phyloP scores from a whole-genome alignment of 2,113 vertebrate species.

The Orycteropus afer region DNA sequence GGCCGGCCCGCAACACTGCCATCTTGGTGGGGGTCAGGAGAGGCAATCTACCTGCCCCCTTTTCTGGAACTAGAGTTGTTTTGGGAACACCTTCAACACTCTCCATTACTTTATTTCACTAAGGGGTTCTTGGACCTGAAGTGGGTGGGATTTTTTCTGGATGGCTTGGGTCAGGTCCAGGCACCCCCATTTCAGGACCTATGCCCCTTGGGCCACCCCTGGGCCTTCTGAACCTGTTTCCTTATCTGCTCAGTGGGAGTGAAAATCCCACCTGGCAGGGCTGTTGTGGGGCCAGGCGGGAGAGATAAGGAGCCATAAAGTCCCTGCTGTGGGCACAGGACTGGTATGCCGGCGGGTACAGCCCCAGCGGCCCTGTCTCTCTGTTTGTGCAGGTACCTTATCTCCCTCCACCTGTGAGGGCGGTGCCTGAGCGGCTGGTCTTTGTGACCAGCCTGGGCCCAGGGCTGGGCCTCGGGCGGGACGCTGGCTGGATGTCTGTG shows the following conservation, averaged over 20 bases:
- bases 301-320: conserved; percentile 58
- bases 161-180: conserved; percentile 37
- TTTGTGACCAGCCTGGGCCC: neutral
- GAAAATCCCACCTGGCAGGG: conserved; percentile 65
- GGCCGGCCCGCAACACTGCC: neutral
- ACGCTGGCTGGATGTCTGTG: neutral
- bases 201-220: neutral
- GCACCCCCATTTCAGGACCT: conserved; percentile 36
- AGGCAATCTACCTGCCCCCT: neutral
- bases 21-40: neutral
- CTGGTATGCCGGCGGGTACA: no score
- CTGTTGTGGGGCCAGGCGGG: conserved; percentile 55
- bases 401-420: neutral
- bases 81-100: neutral
- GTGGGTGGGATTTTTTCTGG: conserved; percentile 40
- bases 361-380: conserved; percentile 36
- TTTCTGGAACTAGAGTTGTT: neutral
- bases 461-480: neutral
- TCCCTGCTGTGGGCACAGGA: neutral
- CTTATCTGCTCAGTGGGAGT: conserved; percentile 66
- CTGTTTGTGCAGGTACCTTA: conserved; percentile 64
- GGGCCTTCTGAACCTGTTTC: neutral
- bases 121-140: neutral
- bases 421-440: neutral
- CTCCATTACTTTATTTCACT: neutral